Conservation (phyloP, 2,888 invertebrate species). For the Scrobipalpa atriplicella region DNA sequence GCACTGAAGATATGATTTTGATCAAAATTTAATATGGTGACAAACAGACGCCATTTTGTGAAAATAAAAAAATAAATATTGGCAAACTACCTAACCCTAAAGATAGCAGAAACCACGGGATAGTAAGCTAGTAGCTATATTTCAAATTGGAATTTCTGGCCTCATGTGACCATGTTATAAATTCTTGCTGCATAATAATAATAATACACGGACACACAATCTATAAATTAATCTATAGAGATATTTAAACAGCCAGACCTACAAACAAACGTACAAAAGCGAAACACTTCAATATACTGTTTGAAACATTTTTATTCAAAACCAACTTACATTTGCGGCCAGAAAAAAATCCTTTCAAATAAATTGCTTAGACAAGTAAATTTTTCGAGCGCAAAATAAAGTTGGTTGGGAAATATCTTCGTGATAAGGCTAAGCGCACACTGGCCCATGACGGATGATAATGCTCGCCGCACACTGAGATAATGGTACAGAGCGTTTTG, state of each 20-base stretch:
- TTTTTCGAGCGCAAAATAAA: constrained; percentile 1
- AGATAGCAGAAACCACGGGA: neutral
- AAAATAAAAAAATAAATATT: too few relatives aligned
- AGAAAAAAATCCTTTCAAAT: neutral
- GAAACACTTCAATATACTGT: constrained; percentile 7
- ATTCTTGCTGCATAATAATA: neutral
- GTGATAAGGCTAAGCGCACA: constrained; percentile 35
- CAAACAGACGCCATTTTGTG: too few relatives aligned
- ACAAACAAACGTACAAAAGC: neutral
- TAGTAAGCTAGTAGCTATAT: neutral
- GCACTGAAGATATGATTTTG: too few relatives aligned
- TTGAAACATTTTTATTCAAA: constrained; percentile 20
- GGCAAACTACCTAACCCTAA: too few relatives aligned
- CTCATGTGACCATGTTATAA: neutral
- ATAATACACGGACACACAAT: neutral
- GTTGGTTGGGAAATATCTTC: constrained; percentile 2
- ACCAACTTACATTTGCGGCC: constrained; percentile 13
- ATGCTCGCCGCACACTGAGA: constrained; percentile 30
- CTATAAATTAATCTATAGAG: neutral
- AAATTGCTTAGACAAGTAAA: neutral
- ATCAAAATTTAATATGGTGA: too few relatives aligned
- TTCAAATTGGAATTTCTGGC: neutral
- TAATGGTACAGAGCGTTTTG: constrained; percentile 40
- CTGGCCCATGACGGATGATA: constrained; percentile 36
- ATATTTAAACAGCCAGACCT: neutral